Percentiles rank a stretch among this genome's conserved stretches.
phyloP scores from a whole-genome alignment of 2,797 vertebrate genomes.

The Diplodus puntazzo region DNA sequence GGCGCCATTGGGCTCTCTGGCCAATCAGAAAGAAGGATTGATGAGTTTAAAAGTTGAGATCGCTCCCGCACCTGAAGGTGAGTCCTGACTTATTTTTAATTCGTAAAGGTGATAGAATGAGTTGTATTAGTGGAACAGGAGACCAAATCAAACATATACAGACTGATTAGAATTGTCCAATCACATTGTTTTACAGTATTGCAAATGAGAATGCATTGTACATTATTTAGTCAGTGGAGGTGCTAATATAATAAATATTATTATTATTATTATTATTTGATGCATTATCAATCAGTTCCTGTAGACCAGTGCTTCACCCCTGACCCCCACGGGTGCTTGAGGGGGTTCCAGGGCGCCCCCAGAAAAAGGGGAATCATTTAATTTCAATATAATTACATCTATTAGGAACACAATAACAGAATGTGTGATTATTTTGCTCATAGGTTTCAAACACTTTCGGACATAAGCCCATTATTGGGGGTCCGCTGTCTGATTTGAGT shows the following conservation, averaged over 20 bases:
- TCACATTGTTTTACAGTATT: neutral
- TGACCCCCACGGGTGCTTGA: too few species aligned
- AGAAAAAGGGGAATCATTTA: too few species aligned
- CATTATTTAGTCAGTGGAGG: neutral
- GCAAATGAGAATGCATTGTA: neutral
- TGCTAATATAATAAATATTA: neutral
- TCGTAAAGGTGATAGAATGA: too few species aligned
- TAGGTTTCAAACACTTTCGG: too few species aligned
- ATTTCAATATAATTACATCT: too few species aligned
- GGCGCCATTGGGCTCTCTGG: neutral
- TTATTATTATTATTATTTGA: neutral
- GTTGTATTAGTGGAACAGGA: too few species aligned
- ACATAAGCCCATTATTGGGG: too few species aligned
- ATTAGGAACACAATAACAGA: too few species aligned
- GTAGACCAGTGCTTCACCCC: neutral
- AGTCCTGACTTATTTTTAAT: neutral
- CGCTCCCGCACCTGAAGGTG: neutral
- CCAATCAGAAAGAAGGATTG: slow-evolving; percentile 35
- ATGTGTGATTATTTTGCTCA: too few species aligned
- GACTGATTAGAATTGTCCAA: neutral
- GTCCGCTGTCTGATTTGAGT: too few species aligned
- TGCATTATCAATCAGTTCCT: neutral
- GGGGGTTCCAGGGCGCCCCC: too few species aligned
- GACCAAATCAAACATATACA: too few species aligned
- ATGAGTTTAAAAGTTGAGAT: neutral